Evolutionary conservation across 2,797 vertebrate species (phyloP).

Genomic region (Clamator glandarius): DNA sequence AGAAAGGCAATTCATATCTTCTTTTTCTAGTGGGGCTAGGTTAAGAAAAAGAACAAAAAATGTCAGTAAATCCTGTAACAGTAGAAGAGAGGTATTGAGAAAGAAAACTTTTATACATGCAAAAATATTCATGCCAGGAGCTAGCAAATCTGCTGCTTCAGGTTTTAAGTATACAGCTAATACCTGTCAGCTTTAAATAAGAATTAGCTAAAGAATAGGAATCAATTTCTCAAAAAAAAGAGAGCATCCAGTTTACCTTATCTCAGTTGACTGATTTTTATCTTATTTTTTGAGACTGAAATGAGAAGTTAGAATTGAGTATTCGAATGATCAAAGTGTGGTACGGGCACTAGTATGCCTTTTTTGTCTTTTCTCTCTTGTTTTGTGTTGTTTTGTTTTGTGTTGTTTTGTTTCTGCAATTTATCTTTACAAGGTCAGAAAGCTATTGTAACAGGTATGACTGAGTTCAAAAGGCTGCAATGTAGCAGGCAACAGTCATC

Average conservation of each 20-base stretch:
- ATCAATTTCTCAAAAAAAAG: not conserved
- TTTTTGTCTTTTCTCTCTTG: not conserved
- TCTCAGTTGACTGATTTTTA: not conserved
- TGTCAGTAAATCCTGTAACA: not conserved
- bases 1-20: not conserved
- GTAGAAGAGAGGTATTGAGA: not conserved
- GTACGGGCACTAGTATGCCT: not conserved
- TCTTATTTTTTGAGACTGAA: not conserved
- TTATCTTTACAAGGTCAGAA: not conserved
- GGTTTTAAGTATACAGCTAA: not conserved
- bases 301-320: not conserved
- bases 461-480: not conserved
- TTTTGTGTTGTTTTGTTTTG: accelerated
- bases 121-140: accelerated
- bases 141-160: not conserved
- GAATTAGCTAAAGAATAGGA: not conserved
- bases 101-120: not conserved
- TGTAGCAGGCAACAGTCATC: not conserved
- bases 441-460: not conserved
- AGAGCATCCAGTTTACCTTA: not conserved
- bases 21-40: not conserved
- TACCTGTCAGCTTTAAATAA: not conserved
- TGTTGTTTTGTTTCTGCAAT: not conserved
- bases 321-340: not conserved
- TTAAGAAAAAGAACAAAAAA: not conserved